Conservation (phyloP, 2,888 invertebrate species). For the Rotaria sp. region DNA sequence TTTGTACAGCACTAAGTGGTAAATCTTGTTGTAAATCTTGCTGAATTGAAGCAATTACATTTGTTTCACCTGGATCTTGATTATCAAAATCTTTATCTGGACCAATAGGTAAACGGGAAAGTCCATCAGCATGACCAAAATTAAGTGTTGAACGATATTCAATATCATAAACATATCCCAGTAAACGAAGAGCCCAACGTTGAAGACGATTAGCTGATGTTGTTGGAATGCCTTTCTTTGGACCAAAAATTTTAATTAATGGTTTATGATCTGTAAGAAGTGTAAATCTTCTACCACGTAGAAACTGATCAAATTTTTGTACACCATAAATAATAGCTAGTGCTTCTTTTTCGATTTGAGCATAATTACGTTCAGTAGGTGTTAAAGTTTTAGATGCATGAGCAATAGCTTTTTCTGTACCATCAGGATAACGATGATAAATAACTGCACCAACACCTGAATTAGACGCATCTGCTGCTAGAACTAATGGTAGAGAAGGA, state of each 20-base stretch:
- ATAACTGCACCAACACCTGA: slow-evolving; percentile 48
- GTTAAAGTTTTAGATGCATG: slow-evolving; percentile 54
- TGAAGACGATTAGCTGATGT: slow-evolving; percentile 46
- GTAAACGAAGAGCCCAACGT: slow-evolving; percentile 46
- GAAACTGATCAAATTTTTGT: slow-evolving; percentile 52
- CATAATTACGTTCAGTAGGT: slow-evolving; percentile 51
- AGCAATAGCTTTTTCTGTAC: slow-evolving; percentile 44
- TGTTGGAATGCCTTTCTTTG: slow-evolving; percentile 45
- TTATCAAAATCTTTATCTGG: neutral
- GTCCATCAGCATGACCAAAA: slow-evolving; percentile 49
- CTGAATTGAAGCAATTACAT: neutral
- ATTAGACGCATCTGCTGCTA: slow-evolving; percentile 53
- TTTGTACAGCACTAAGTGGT: neutral
- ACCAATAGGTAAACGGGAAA: slow-evolving; percentile 46
- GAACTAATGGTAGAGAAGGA: slow-evolving; percentile 44
- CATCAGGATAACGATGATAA: slow-evolving; percentile 44
- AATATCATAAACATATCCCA: slow-evolving; percentile 49
- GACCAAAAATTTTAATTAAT: slow-evolving; percentile 50
- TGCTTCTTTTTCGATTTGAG: slow-evolving; percentile 52
- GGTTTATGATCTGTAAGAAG: slow-evolving; percentile 54
- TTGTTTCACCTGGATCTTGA: neutral
- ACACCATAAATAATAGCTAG: slow-evolving; percentile 52
- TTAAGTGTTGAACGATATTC: slow-evolving; percentile 45
- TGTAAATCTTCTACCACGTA: slow-evolving; percentile 54
- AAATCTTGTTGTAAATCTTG: neutral